These are phyloP conservation scores for Avahi laniger DNA, from an alignment of 2,797 vertebrate genomes.

Conservation along the genomic window DNA sequence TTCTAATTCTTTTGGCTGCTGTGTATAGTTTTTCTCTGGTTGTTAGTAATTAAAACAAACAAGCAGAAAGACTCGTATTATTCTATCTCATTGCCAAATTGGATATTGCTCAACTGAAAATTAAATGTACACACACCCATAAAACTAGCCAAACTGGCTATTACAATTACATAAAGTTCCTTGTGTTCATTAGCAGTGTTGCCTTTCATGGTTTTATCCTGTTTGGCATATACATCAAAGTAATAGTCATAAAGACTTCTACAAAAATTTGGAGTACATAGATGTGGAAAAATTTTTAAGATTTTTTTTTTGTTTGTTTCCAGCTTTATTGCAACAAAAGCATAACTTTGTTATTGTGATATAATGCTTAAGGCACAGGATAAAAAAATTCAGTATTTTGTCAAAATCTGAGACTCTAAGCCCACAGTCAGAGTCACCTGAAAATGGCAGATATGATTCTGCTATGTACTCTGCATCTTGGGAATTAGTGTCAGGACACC, in stretches of 20 bases:
- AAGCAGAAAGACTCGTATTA: slow-evolving; percentile 80
- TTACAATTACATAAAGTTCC: slow-evolving; percentile 83
- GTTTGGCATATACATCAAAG: slow-evolving; percentile 88
- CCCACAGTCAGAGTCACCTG: not conserved
- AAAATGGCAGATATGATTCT: slow-evolving; percentile 42
- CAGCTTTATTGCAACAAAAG: slow-evolving; percentile 48
- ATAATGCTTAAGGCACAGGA: not conserved
- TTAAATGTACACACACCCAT: slow-evolving; percentile 86
- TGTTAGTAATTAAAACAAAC: slow-evolving; percentile 80
- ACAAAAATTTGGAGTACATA: slow-evolving; percentile 66
- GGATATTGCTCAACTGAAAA: slow-evolving; percentile 87
- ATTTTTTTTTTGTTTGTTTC: slow-evolving; percentile 48
- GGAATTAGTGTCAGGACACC: slow-evolving; percentile 74
- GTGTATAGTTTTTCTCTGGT: slow-evolving; percentile 60
- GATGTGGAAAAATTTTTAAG: slow-evolving; percentile 54
- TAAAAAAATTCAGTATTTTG: slow-evolving; percentile 6
- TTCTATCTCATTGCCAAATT: slow-evolving; percentile 80
- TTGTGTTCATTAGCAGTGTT: slow-evolving; percentile 85
- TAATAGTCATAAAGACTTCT: slow-evolving; percentile 81
- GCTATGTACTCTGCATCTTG: slow-evolving; percentile 28
- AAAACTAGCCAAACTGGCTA: slow-evolving; percentile 88
- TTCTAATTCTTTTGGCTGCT: slow-evolving; percentile 68
- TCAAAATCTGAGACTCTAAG: not conserved
- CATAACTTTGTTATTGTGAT: not conserved
- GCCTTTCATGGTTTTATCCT: slow-evolving; percentile 85